Evolutionary conservation across 2,888 invertebrate genomes (phyloP), one percentile per base, ranked within the genome.

Genomic region (Ptycholaimellus sp.): DNA sequence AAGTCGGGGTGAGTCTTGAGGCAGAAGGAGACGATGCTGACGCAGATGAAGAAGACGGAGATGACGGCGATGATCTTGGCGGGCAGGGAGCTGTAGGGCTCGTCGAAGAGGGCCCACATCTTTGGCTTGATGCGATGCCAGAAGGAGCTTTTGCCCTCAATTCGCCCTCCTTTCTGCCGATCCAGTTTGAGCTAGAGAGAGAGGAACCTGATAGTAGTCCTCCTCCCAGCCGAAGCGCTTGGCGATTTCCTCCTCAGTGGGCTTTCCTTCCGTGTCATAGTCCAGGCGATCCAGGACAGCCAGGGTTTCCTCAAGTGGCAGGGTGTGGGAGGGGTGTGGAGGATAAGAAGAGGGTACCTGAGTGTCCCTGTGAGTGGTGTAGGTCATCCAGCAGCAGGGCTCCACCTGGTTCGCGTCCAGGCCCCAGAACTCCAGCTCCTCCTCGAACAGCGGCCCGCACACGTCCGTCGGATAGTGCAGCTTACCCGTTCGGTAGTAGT

Each of bases 381-480:
- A 93, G 7, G 93, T 93, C 90, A 93, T 93, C 93, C 96, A 96
- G 64, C 96, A 96, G 64, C 93, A 96, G 4, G 93, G 93, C 61
- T 96, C 90, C 52, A 93, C 93, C 67, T 96, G 93, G 67, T 93
- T 93, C 22, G 93, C 81, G 60, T 96, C 93, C 49, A 96, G 70
- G 7, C 93, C 93, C 93, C 93, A 93, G 37, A 50, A 96, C 64
- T 93, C 93, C 48, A 96, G 70, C 62, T 96, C 96, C 59, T 90
- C 93, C 60, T 96, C 96, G 60, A 96, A 96, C 45, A 96, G 70
- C 38, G 96, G 96, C 31, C 93, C 96, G 62, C 96, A 96, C 2
- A 96, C 93, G 60, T 96, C 87, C 36, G 90, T 93, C 16, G 96
- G 96, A 64, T 96, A 96, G 64, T 96, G 93, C 45, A 96, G 72